Percentiles rank a stretch among this genome's conserved stretches.
phyloP scores from a whole-genome alignment of 2,797 vertebrate genomes.

The Mastacembelus armatus region DNA sequence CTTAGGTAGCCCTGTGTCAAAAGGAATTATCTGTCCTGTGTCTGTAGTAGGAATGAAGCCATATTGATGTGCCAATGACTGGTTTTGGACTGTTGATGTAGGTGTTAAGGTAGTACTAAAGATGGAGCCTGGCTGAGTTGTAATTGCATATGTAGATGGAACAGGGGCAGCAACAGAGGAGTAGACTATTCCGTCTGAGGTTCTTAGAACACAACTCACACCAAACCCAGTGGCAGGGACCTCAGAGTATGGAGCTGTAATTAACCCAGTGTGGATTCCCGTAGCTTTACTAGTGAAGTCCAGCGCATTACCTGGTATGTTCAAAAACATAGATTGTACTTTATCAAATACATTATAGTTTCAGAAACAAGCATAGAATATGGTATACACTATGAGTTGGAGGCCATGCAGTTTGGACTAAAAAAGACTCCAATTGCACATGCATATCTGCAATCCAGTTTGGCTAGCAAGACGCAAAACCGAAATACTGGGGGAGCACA shows the following conservation, averaged over 20 bases:
- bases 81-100: slow-evolving; percentile 84
- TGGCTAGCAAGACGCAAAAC: slow-evolving; percentile 89
- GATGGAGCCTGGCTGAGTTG: slow-evolving; percentile 97
- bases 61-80: slow-evolving; percentile 87
- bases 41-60: slow-evolving; percentile 88
- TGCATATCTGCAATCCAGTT: slow-evolving; percentile 89
- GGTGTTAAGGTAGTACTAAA: slow-evolving; percentile 85
- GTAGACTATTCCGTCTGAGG: slow-evolving; percentile 95
- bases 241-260: slow-evolving; percentile 89
- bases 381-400: slow-evolving; percentile 62
- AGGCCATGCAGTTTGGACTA: slow-evolving; percentile 80
- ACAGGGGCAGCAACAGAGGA: slow-evolving; percentile 93
- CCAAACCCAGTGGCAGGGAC: slow-evolving; percentile 88
- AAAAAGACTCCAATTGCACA: slow-evolving; percentile 82
- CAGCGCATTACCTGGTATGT: slow-evolving; percentile 96
- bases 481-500: slow-evolving; percentile 92
- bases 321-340: slow-evolving; percentile 70
- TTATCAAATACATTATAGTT: slow-evolving; percentile 63
- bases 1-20: slow-evolving; percentile 86
- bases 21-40: slow-evolving; percentile 84
- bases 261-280: slow-evolving; percentile 87
- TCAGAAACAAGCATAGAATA: slow-evolving; percentile 14
- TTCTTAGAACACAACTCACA: slow-evolving; percentile 89
- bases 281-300: slow-evolving; percentile 96
- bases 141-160: slow-evolving; percentile 95